Percentiles rank a stretch among this genome's conserved stretches.
Evolutionary conservation across 2,113 vertebrate genomes (phyloP).

Genomic region (Pithys albifrons): DNA sequence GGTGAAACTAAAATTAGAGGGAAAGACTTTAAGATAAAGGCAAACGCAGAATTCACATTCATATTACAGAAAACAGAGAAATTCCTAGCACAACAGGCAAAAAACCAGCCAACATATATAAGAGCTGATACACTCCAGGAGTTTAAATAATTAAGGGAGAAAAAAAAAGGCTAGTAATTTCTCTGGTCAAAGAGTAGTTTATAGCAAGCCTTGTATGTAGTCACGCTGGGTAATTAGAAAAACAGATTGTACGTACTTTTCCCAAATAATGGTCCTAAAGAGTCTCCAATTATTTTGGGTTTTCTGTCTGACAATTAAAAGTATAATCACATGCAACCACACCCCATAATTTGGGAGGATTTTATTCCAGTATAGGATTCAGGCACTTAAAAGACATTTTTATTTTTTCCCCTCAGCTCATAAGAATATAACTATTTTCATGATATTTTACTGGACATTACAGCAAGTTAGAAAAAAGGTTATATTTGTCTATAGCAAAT

Average conservation of each 20-base stretch:
- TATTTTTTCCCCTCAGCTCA: rapidly evolving
- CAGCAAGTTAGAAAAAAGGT: background rate
- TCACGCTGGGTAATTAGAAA: background rate
- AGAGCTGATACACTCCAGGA: background rate
- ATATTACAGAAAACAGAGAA: background rate
- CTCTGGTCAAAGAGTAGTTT: background rate
- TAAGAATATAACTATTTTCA: background rate
- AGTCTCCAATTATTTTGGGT: background rate
- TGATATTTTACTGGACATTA: background rate
- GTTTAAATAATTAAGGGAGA: background rate
- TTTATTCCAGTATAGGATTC: background rate
- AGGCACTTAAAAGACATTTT: background rate
- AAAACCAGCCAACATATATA: background rate
- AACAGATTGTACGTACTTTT: background rate
- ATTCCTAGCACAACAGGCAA: background rate
- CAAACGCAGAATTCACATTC: background rate
- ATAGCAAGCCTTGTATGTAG: background rate
- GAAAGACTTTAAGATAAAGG: background rate
- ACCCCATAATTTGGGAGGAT: background rate
- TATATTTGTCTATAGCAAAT: background rate
- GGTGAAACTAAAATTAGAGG: background rate
- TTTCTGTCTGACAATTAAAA: background rate
- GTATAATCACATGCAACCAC: background rate
- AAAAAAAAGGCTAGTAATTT: background rate
- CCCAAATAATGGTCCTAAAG: background rate